Conservation (phyloP, 1,140 invertebrate genomes). For the Zaprionus ornatus region DNA sequence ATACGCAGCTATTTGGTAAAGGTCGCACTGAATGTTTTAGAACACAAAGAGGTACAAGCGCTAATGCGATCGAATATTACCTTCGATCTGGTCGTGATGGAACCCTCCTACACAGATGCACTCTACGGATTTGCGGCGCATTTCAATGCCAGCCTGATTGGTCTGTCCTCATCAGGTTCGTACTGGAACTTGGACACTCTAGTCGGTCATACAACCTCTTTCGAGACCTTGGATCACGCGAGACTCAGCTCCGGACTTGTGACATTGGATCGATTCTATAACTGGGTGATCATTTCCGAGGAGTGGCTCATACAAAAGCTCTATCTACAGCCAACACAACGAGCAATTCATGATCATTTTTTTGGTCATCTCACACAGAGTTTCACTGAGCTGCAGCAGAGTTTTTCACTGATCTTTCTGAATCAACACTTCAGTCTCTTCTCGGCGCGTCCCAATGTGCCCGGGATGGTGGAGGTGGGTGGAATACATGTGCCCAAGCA, state of each 20-base stretch:
- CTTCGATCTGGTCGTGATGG: conserved; percentile 55
- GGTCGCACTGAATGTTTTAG: conserved; percentile 34
- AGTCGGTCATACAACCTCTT: conserved; percentile 28
- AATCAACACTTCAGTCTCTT: conserved; percentile 73
- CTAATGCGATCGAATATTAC: conserved; percentile 43
- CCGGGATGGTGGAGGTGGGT: conserved; percentile 62
- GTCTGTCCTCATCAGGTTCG: conserved; percentile 46
- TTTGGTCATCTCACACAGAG: conserved; percentile 48
- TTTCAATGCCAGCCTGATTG: conserved; percentile 54
- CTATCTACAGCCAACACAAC: conserved; percentile 29
- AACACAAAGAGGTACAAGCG: conserved; percentile 28
- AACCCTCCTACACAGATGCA: conserved; percentile 39
- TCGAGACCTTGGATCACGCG: conserved; percentile 32
- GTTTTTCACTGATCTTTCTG: conserved; percentile 58
- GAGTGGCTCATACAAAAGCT: conserved; percentile 62
- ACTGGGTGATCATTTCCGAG: conserved; percentile 49
- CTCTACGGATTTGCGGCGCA: conserved; percentile 51
- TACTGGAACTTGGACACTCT: conserved; percentile 57
- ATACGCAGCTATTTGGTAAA: conserved; percentile 38
- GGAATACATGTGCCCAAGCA: conserved; percentile 84
- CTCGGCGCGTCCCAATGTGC: conserved; percentile 56
- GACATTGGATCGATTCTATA: conserved; percentile 49
- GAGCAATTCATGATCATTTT: conserved; percentile 47
- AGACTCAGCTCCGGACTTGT: background rate
- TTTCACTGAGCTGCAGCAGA: conserved; percentile 44